Evolutionary conservation across 2,113 vertebrate genomes (phyloP).

Genomic region (Lucifuga dentata): DNA sequence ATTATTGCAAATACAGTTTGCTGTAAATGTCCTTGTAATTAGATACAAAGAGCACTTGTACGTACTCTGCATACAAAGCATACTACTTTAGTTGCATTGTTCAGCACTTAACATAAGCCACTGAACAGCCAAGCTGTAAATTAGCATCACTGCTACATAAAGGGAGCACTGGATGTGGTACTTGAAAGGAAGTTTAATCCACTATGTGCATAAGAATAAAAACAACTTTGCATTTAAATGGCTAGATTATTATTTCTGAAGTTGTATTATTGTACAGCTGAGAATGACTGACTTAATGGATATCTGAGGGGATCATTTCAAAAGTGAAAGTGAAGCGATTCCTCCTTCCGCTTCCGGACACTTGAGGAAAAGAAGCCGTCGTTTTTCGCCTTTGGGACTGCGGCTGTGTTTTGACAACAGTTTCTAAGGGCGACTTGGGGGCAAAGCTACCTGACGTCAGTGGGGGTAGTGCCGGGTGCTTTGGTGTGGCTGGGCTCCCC

Average conservation of each 20-base stretch:
- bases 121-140: neutral
- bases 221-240: too few relatives aligned
- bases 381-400: constrained; percentile 4
- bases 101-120: neutral
- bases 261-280: too few relatives aligned
- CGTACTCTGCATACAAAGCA: neutral
- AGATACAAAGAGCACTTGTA: neutral
- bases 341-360: constrained; percentile 11
- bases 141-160: too few relatives aligned
- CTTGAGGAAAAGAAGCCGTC: neutral
- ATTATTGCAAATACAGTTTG: neutral
- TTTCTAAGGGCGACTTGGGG: constrained; percentile 47
- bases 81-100: neutral
- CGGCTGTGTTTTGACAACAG: constrained; percentile 14
- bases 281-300: too few relatives aligned
- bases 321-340: constrained; percentile 22
- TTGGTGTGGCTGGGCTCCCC: constrained; percentile 88
- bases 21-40: neutral
- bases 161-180: too few relatives aligned
- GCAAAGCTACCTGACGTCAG: constrained; percentile 93
- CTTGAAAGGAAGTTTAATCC: too few relatives aligned
- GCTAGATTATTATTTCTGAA: too few relatives aligned
- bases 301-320: neutral
- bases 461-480: constrained; percentile 87
- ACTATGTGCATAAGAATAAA: too few relatives aligned